phyloP scores from a whole-genome alignment of 2,113 vertebrate genomes.

The Brachypodius melanocephalos region DNA sequence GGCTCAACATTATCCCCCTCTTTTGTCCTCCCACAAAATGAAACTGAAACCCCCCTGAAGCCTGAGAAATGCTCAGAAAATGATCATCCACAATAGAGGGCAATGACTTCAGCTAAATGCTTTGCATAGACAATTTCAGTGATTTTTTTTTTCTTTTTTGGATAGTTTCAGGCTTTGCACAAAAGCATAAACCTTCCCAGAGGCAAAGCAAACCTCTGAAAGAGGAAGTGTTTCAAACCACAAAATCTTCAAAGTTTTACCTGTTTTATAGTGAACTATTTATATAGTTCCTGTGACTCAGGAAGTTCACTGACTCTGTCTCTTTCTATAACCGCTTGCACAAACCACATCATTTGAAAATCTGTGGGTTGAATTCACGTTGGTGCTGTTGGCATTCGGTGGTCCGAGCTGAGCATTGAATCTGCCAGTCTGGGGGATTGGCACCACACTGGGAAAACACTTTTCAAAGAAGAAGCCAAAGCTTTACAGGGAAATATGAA shows the following conservation, averaged over 20 bases:
- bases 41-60: not conserved
- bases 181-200: not conserved
- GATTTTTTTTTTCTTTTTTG: not conserved
- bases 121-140: not conserved
- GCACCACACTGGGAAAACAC: not conserved
- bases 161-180: not conserved
- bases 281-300: not conserved
- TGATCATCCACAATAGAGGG: rapidly evolving
- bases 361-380: not conserved
- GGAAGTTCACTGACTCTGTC: not conserved
- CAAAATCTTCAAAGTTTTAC: not conserved
- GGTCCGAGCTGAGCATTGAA: not conserved
- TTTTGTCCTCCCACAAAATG: not conserved
- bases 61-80: not conserved
- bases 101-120: not conserved
- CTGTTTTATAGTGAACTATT: not conserved
- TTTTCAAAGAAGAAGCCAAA: not conserved
- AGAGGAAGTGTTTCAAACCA: not conserved
- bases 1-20: not conserved
- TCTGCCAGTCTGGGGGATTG: not conserved
- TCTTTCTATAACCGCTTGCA: not conserved
- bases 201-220: not conserved
- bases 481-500: not conserved
- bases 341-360: not conserved
- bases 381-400: not conserved